Conservation (phyloP, 2,888 invertebrate species). For the Mesorhabditis spiculigera region DNA sequence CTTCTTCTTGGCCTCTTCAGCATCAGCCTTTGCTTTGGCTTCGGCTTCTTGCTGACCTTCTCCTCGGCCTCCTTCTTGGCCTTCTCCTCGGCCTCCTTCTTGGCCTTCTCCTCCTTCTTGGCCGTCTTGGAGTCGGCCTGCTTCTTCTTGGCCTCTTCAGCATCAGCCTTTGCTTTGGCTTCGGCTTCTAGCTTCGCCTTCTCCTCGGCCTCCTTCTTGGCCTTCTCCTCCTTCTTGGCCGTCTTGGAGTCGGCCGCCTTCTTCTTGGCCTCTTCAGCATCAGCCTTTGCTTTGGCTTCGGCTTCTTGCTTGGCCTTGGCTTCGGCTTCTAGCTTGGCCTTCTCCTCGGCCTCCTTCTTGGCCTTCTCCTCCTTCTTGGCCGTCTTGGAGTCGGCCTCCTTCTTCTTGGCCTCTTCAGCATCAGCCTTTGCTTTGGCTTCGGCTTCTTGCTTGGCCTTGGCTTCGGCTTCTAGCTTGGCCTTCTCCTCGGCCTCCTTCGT, state of each 20-base stretch:
- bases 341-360: too few relatives aligned
- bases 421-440: background rate
- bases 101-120: slow-evolving; percentile 8
- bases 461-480: background rate
- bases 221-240: slow-evolving; percentile 8
- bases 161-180: background rate
- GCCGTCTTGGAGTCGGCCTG: slow-evolving; percentile 13
- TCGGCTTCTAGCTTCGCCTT: background rate
- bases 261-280: slow-evolving; percentile 1
- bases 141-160: too few relatives aligned
- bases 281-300: background rate
- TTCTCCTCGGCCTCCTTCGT: slow-evolving; percentile 7
- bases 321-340: too few relatives aligned
- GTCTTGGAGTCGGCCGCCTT: background rate
- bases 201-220: background rate
- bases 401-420: background rate
- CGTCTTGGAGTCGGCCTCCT: background rate
- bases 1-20: slow-evolving; percentile 3
- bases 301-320: too few relatives aligned
- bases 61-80: slow-evolving; percentile 14
- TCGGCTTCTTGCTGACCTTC: too few relatives aligned
- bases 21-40: slow-evolving; percentile 1
- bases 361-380: too few relatives aligned
- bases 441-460: too few relatives aligned
- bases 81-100: slow-evolving; percentile 9